Conservation (phyloP, 1,140 invertebrate species). For the Drosophila nannoptera region DNA sequence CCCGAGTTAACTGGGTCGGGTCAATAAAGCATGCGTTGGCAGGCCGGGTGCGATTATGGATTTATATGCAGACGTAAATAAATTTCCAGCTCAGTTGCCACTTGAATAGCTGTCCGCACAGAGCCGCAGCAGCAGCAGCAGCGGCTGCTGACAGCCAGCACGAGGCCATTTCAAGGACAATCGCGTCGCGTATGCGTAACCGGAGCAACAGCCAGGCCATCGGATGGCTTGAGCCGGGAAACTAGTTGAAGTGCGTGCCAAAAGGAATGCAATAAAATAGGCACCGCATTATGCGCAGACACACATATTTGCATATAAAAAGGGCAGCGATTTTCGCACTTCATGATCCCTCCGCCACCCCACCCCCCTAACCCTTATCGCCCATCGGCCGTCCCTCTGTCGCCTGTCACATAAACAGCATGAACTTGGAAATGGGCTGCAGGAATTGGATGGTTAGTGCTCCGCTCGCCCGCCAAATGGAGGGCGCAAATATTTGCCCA, state of each 20-base stretch:
- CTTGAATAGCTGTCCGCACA: constrained; percentile 16
- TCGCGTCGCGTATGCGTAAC: constrained; percentile 35
- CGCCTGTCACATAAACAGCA: constrained; percentile 27
- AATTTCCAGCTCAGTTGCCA: constrained; percentile 19
- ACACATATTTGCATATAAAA: constrained; percentile 41
- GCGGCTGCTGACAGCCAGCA: constrained; percentile 14
- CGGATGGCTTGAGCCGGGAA: constrained; percentile 4
- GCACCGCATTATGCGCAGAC: constrained; percentile 47
- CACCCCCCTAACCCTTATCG: too few relatives aligned
- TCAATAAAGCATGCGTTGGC: constrained; percentile 22
- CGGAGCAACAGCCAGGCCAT: constrained; percentile 14
- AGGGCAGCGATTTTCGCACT: constrained; percentile 15
- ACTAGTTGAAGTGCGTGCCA: constrained; percentile 31
- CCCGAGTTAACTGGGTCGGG: constrained; percentile 8
- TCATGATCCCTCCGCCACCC: not conserved
- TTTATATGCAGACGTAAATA: constrained; percentile 31
- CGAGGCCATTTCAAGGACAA: constrained; percentile 42
- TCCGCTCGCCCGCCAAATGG: constrained; percentile 17
- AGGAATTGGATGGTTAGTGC: constrained; percentile 10
- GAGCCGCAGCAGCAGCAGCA: constrained; percentile 4
- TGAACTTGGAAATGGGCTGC: constrained; percentile 8
- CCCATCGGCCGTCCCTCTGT: too few relatives aligned
- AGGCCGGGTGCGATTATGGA: constrained; percentile 12
- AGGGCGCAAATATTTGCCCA: constrained; percentile 33
- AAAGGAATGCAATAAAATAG: constrained; percentile 49